Percentiles rank a stretch among this genome's conserved stretches.
Conservation (phyloP, 2,113 vertebrate species). For the Melanerpes formicivorus region DNA sequence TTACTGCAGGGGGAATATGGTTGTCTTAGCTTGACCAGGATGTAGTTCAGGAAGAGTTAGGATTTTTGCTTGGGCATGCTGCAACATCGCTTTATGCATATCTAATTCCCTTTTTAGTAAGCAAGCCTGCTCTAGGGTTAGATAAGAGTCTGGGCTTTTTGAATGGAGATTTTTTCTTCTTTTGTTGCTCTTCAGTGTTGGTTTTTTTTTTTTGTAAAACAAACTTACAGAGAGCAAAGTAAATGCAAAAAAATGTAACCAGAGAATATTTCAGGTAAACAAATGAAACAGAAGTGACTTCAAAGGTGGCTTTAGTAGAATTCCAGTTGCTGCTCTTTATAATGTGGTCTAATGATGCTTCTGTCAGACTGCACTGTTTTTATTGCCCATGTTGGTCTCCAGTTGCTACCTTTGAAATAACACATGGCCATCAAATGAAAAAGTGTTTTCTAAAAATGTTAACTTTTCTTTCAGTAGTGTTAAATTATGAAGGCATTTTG, state of each 20-base stretch:
- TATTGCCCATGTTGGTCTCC: neutral
- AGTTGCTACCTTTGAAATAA: neutral
- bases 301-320: neutral
- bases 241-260: neutral
- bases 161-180: neutral
- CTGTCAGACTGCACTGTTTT: neutral
- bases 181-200: neutral
- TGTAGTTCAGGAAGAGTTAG: neutral
- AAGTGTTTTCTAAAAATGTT: neutral
- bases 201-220: neutral
- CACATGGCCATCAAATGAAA: neutral
- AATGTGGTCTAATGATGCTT: neutral
- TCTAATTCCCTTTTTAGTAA: neutral
- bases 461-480: neutral
- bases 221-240: neutral
- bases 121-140: neutral
- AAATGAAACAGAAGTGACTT: neutral
- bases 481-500: constrained; percentile 45
- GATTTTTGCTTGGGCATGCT: neutral
- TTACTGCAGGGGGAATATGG: neutral
- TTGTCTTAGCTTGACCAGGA: neutral
- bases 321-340: neutral
- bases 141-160: neutral
- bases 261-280: neutral
- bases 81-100: neutral